These are phyloP conservation scores for Sibirionetta formosa DNA, from an alignment of 2,797 vertebrate species.

Conservation along the genomic window DNA sequence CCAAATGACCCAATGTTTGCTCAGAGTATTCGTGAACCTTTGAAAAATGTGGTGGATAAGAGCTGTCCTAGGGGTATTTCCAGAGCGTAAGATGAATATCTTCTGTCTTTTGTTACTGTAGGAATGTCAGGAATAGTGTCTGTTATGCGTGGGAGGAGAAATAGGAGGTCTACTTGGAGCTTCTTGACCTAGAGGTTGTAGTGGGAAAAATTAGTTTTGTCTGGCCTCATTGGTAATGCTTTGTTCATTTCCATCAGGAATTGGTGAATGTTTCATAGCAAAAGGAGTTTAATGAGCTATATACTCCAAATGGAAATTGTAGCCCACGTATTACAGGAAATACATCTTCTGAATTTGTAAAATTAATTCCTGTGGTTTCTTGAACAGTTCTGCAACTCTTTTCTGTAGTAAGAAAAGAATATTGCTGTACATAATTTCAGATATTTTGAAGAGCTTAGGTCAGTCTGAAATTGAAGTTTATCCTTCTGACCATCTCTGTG, in stretches of 20 bases:
- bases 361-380: background rate
- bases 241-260: background rate
- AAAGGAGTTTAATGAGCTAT: background rate
- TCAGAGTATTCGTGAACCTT: constrained; percentile 93
- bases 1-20: constrained; percentile 95
- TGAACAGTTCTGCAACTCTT: background rate
- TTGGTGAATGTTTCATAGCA: background rate
- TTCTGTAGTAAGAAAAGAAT: background rate
- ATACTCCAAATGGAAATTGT: background rate
- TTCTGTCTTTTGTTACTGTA: background rate
- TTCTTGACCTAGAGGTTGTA: background rate
- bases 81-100: constrained; percentile 84
- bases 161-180: background rate
- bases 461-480: background rate
- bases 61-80: constrained; percentile 92
- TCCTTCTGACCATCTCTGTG: background rate
- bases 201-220: background rate
- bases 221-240: background rate
- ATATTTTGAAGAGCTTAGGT: background rate
- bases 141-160: background rate
- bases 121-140: background rate
- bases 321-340: background rate
- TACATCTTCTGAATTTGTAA: background rate
- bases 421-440: background rate
- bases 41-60: constrained; percentile 96